Evolutionary conservation across 2,888 invertebrate species (phyloP).

Genomic region (Pharmacophagus antenor): DNA sequence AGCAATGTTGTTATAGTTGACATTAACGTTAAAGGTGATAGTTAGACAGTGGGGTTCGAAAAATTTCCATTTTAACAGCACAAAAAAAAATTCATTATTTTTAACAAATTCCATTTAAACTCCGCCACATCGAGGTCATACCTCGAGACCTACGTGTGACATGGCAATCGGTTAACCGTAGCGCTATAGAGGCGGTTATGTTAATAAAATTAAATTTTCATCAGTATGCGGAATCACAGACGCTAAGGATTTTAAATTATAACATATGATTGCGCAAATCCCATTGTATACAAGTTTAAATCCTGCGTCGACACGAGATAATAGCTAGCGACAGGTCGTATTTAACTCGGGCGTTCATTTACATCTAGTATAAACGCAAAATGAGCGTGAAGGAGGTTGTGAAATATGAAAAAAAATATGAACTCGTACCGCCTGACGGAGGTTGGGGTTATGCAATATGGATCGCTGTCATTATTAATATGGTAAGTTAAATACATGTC

Average conservation of each 20-base stretch:
- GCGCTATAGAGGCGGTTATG: too few relatives aligned
- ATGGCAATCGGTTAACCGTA: too few relatives aligned
- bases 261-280: constrained; percentile 11
- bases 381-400: constrained; percentile 44
- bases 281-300: constrained; percentile 25
- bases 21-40: too few relatives aligned
- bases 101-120: too few relatives aligned
- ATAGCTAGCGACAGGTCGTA: constrained; percentile 27
- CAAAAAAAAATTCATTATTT: too few relatives aligned
- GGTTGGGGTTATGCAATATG: constrained; percentile 86
- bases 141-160: too few relatives aligned
- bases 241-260: constrained; percentile 13
- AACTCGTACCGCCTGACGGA: constrained; percentile 80
- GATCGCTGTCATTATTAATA: constrained; percentile 79
- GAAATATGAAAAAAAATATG: constrained; percentile 44
- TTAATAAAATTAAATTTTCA: background rate
- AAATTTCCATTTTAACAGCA: too few relatives aligned
- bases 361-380: constrained; percentile 29
- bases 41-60: too few relatives aligned
- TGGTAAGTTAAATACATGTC: constrained; percentile 75
- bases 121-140: too few relatives aligned
- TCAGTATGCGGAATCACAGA: constrained; percentile 18
- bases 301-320: constrained; percentile 34
- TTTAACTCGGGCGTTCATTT: constrained; percentile 33
- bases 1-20: too few relatives aligned